These are phyloP conservation scores for Alaudala cheleensis DNA, from an alignment of 2,113 vertebrate genomes.

Conservation along the genomic window DNA sequence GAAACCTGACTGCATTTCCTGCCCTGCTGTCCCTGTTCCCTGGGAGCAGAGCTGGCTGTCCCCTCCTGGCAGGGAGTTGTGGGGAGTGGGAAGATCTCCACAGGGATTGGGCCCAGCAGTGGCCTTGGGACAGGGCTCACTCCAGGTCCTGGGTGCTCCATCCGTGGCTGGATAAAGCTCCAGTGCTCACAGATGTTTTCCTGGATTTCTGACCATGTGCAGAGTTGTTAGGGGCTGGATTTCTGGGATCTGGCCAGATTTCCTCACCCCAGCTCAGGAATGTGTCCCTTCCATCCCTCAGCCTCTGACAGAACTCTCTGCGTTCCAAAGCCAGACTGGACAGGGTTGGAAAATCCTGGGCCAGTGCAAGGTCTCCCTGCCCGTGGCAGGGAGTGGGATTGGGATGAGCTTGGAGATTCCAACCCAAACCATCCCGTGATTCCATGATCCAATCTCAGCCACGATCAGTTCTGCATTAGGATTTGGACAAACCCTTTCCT, in stretches of 20 bases:
- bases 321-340: background rate
- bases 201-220: rapidly evolving
- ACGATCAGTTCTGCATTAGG: rapidly evolving
- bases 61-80: background rate
- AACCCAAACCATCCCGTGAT: background rate
- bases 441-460: background rate
- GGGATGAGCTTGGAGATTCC: no score
- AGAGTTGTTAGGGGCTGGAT: background rate
- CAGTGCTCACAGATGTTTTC: background rate
- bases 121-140: background rate
- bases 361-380: background rate
- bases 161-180: background rate
- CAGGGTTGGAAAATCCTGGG: background rate
- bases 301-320: background rate
- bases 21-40: background rate
- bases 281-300: background rate
- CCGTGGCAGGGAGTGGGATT: no score
- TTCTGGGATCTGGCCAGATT: background rate
- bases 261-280: background rate
- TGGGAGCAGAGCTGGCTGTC: background rate
- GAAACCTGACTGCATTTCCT: rapidly evolving
- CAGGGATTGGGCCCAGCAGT: background rate
- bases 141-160: background rate
- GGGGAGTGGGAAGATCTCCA: background rate
- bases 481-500: background rate